Evolutionary conservation across 2,888 invertebrate species (phyloP).

Genomic region (Scrobipalpa atriplicella): DNA sequence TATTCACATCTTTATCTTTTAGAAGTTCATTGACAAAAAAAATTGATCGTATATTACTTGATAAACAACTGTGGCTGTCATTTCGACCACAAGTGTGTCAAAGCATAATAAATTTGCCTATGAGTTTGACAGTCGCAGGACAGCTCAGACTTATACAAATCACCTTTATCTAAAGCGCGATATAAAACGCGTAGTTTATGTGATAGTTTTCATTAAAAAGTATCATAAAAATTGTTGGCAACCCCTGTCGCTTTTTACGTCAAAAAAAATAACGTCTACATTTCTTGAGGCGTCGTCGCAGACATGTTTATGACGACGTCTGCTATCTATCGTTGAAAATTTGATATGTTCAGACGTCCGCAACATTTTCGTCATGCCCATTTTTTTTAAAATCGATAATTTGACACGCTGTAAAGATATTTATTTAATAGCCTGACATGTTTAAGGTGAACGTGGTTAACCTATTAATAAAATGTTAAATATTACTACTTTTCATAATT

Average conservation of each 20-base stretch:
- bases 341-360: constrained; percentile 11
- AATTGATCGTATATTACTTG: constrained; percentile 15
- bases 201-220: constrained; percentile 52
- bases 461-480: constrained; percentile 26
- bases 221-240: constrained; percentile 71
- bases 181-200: constrained; percentile 53
- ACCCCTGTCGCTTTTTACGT: constrained; percentile 36
- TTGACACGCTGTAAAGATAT: constrained; percentile 29
- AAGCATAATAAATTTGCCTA: constrained; percentile 26
- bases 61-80: constrained; percentile 19
- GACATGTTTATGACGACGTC: constrained; percentile 40
- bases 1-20: background rate
- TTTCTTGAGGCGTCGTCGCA: constrained; percentile 31
- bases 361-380: constrained; percentile 6
- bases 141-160: constrained; percentile 30
- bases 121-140: constrained; percentile 25
- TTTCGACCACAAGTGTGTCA: constrained; percentile 6
- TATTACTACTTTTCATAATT: constrained; percentile 10
- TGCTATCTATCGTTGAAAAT: constrained; percentile 24
- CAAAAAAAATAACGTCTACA: constrained; percentile 31
- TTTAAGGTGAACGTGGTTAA: constrained; percentile 32
- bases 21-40: background rate
- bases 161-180: constrained; percentile 23
- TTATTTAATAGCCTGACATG: constrained; percentile 33
- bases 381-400: constrained; percentile 26